These are phyloP conservation scores for Tylochromis polylepis DNA, from an alignment of 2,113 vertebrate genomes.

Conservation along the genomic window DNA sequence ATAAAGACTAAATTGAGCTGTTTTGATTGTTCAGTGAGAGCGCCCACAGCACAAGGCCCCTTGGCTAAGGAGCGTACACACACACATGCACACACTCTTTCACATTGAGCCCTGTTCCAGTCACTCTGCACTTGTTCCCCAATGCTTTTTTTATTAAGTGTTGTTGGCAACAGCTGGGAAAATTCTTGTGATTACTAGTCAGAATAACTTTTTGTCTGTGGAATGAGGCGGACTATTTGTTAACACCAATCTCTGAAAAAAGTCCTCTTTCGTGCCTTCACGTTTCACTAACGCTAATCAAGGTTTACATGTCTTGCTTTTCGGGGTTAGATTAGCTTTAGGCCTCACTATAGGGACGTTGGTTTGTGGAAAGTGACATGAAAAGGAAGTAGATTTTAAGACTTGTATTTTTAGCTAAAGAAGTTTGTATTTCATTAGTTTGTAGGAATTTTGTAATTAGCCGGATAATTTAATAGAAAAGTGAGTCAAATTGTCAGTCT, in stretches of 20 bases:
- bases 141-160: slow-evolving; percentile 63
- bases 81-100: not conserved
- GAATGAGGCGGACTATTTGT: slow-evolving; percentile 56
- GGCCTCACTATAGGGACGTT: slow-evolving; percentile 10
- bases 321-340: slow-evolving; percentile 12
- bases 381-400: not conserved
- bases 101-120: not conserved
- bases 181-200: slow-evolving; percentile 76
- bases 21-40: slow-evolving; percentile 71
- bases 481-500: not conserved
- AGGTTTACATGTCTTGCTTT: slow-evolving; percentile 36
- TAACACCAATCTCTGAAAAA: slow-evolving; percentile 47
- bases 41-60: slow-evolving; percentile 58
- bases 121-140: slow-evolving; percentile 27
- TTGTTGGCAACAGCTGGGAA: slow-evolving; percentile 61
- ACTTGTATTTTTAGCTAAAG: not conserved
- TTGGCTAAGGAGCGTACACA: slow-evolving; percentile 18
- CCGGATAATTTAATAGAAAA: not conserved
- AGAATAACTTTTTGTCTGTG: slow-evolving; percentile 66
- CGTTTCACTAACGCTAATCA: slow-evolving; percentile 43
- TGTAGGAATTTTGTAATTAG: not conserved
- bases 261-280: slow-evolving; percentile 17
- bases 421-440: not conserved
- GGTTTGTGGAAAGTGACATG: slow-evolving; percentile 8
- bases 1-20: slow-evolving; percentile 73